phyloP scores from a whole-genome alignment of 2,888 invertebrate species.

The Endomychus coccineus region DNA sequence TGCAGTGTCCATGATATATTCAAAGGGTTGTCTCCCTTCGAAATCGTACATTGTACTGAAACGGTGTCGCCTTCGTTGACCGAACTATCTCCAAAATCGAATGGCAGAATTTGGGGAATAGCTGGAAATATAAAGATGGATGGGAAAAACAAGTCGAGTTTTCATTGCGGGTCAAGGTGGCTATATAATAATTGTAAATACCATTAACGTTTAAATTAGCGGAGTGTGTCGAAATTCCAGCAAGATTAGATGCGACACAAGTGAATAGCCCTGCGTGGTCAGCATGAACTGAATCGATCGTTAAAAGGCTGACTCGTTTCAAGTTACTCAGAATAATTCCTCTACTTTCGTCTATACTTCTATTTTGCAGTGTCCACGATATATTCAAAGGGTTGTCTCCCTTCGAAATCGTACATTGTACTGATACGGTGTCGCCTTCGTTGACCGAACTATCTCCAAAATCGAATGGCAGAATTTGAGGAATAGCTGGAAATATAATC shows the following conservation, averaged over 20 bases:
- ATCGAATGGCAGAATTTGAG: constrained; percentile 49
- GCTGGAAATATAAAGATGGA: not conserved
- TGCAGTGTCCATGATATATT: constrained; percentile 63
- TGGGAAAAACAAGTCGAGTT: not conserved
- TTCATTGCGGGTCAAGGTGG: too few relatives aligned
- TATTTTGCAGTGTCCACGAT: constrained; percentile 48
- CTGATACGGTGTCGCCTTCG: constrained; percentile 51
- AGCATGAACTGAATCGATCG: constrained; percentile 47
- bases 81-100: constrained; percentile 61
- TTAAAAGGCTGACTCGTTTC: constrained; percentile 24
- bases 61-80: constrained; percentile 71
- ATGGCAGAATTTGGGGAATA: constrained; percentile 52
- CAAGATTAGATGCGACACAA: constrained; percentile 54
- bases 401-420: constrained; percentile 53
- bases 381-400: constrained; percentile 57
- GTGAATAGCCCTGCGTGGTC: constrained; percentile 57
- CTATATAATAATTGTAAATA: constrained; percentile 17
- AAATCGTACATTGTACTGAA: constrained; percentile 66
- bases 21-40: constrained; percentile 72
- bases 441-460: constrained; percentile 49
- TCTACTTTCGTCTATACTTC: not conserved
- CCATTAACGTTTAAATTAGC: constrained; percentile 39
- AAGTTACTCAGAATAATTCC: constrained; percentile 13
- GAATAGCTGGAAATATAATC: constrained; percentile 45
- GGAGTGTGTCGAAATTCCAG: constrained; percentile 50